A percentile compares a stretch with the other conserved stretches of the same genome.
phyloP scores from a whole-genome alignment of 2,113 vertebrate genomes.

The Cercocebus atys region DNA sequence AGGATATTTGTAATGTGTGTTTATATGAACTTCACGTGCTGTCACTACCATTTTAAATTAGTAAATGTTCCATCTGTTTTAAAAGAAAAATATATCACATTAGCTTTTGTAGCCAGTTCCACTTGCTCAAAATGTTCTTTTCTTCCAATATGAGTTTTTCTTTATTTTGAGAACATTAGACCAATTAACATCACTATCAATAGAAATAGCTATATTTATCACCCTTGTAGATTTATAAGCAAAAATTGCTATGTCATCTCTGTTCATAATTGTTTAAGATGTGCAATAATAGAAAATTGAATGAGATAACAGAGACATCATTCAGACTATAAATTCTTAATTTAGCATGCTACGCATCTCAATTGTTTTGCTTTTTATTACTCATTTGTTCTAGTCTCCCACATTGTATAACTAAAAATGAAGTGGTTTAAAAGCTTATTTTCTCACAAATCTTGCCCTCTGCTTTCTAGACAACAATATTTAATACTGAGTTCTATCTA shows the following conservation, averaged over 20 bases:
- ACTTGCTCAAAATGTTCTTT: constrained; percentile 33
- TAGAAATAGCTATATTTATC: constrained; percentile 57
- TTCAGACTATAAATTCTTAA: constrained; percentile 77
- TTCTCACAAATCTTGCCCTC: constrained; percentile 57
- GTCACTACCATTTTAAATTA: constrained; percentile 38
- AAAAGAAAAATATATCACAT: constrained; percentile 42
- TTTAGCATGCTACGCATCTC: constrained; percentile 58
- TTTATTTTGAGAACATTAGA: constrained; percentile 65
- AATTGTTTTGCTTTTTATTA: constrained; percentile 70
- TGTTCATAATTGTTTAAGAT: constrained; percentile 76
- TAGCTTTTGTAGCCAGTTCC: not conserved
- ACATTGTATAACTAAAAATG: constrained; percentile 68
- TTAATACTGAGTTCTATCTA: constrained; percentile 54
- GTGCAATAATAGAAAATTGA: constrained; percentile 71
- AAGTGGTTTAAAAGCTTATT: constrained; percentile 61
- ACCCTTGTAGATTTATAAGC: constrained; percentile 41
- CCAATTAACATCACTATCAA: constrained; percentile 61
- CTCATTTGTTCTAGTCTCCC: constrained; percentile 64
- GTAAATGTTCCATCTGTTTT: not conserved
- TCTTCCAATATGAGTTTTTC: constrained; percentile 47
- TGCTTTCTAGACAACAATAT: constrained; percentile 49
- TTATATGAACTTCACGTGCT: not conserved
- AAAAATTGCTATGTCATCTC: constrained; percentile 47
- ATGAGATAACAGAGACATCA: constrained; percentile 62
- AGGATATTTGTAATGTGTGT: not conserved